phyloP scores from a whole-genome alignment of 2,797 vertebrate genomes.

The Lophius americanus region DNA sequence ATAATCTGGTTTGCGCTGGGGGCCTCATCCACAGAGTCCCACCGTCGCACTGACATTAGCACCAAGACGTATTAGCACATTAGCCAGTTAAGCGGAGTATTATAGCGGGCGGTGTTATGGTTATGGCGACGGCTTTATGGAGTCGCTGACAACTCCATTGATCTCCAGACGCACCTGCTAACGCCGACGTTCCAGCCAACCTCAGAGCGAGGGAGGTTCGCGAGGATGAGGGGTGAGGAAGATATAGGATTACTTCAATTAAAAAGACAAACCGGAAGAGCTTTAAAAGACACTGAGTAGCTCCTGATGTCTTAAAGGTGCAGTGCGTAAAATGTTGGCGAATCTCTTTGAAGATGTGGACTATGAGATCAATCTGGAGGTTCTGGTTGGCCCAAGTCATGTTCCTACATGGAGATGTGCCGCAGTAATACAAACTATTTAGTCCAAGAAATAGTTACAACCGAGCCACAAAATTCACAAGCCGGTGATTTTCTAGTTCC shows the following conservation, averaged over 20 bases:
- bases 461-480: no score
- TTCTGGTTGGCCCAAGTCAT: no score
- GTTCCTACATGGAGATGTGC: no score
- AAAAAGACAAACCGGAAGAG: constrained; percentile 28
- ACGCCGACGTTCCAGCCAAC: constrained; percentile 40
- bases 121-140: constrained; percentile 75
- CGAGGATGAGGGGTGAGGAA: constrained; percentile 11
- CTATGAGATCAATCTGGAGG: no score
- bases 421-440: no score
- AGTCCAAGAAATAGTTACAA: no score
- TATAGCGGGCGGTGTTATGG: constrained; percentile 68
- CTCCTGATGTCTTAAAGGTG: no score
- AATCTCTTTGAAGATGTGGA: no score
- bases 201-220: constrained; percentile 12
- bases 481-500: no score
- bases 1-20: constrained; percentile 76
- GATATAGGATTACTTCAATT: constrained; percentile 22
- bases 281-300: background rate
- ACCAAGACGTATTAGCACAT: constrained; percentile 78
- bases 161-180: constrained; percentile 70
- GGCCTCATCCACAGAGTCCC: constrained; percentile 68
- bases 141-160: constrained; percentile 68
- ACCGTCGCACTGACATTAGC: constrained; percentile 70
- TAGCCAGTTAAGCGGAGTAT: constrained; percentile 73
- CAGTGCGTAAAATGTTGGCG: no score